Base-by-base conservation (phyloP, 2,113 vertebrate genomes). In the Colaptes auratus region DNA sequence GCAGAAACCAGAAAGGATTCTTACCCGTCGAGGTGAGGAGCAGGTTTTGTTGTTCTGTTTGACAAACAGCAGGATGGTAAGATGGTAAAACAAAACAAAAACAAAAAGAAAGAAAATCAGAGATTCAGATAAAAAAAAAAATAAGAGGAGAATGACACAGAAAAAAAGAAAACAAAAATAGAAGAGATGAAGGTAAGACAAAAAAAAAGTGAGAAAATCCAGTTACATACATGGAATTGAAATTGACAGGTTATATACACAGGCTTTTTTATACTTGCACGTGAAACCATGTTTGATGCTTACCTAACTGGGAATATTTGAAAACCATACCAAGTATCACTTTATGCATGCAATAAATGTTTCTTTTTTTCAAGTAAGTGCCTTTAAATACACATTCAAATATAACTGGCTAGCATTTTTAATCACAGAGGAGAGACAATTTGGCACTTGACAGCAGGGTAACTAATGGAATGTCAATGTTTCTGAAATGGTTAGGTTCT, bases 11-110 rank as follows among this genome's bases (percentile, higher is more conserved):
- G n/a, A 75, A 76, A 88, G 73, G 56, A 48, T 70, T 84, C 98
- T 96, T 98, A 99, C 99, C 99, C 98, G 92, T 99, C 99, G 2
- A 99, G 98, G 95, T 99, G 99, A 82, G 99, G 99, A 55, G 99
- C 99, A 85, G 97, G 98, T 96, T 99, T 99, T 50, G 99, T 99
- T 78, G 99, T 99, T 97, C 99, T 99, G 98, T 97, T 97, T 86
- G 87, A 95, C 92, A 95, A 94, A 97, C 95, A 96, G 91, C 98
- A 97, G 96, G 94, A 98, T 96, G 93, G 90, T 83, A 95, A 90
- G 96, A 95, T 64, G 87, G 90, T 94, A 39, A 39, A 39, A 39
- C 10, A 39, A 39, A 39, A 39, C 10, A 91, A 85, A 90, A 84
- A 58, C 88, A 88, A 86, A 24, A 88, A 90, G 30, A 74, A 94